These are phyloP conservation scores for Papilio glaucus DNA, from an alignment of 1,140 invertebrate genomes.

Conservation along the genomic window DNA sequence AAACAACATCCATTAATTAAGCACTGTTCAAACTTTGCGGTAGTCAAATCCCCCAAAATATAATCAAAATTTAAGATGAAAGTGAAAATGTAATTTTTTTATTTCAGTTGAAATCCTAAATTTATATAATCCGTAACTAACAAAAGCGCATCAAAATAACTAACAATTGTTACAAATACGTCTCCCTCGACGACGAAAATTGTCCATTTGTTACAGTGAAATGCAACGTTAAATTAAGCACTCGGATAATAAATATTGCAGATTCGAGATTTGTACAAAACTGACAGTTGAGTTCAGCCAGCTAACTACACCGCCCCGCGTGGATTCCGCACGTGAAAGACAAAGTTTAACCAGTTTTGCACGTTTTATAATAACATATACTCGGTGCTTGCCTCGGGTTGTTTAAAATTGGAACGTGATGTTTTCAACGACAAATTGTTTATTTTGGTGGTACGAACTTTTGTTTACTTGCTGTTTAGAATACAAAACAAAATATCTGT, in stretches of 20 bases:
- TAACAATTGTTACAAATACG: background rate
- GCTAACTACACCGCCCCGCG: background rate
- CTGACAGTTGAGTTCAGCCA: background rate
- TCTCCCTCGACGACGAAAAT: background rate
- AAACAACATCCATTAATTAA: constrained; percentile 9
- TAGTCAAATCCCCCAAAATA: background rate
- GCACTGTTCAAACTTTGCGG: constrained; percentile 5
- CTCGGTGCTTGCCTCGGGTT: background rate
- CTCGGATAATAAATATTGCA: constrained; percentile 1
- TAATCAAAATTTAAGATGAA: constrained; percentile 12
- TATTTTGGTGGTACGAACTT: background rate
- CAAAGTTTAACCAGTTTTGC: background rate
- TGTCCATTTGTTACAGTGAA: background rate
- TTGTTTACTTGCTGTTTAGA: background rate
- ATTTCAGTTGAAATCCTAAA: background rate
- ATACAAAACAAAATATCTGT: background rate
- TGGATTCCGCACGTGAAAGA: background rate
- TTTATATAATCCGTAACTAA: background rate
- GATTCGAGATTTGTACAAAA: constrained; percentile 2
- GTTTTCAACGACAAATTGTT: background rate
- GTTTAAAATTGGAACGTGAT: constrained; percentile 2
- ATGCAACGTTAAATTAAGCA: constrained; percentile 14
- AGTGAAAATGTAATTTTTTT: background rate
- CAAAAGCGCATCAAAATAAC: constrained; percentile 9
- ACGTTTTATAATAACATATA: background rate